Evolutionary conservation across 2,797 vertebrate species (phyloP).

Genomic region (Sebastes cheni): DNA sequence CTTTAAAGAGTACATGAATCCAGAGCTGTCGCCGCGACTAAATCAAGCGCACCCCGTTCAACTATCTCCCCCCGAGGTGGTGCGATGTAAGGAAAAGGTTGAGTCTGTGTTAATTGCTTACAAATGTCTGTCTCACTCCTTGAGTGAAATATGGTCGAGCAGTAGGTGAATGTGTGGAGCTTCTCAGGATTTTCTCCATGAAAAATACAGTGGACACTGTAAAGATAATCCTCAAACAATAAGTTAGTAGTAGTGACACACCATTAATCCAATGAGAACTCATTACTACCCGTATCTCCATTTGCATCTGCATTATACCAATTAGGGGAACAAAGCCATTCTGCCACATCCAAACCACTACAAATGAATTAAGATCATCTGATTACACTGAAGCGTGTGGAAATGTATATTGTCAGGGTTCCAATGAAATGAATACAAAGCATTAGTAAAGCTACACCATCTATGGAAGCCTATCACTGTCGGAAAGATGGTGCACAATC

Average conservation of each 20-base stretch:
- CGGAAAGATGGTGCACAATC: neutral
- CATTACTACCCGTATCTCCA: constrained; percentile 72
- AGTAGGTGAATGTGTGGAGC: neutral
- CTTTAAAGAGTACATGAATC: constrained; percentile 47
- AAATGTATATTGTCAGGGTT: constrained; percentile 51
- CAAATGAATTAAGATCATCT: constrained; percentile 77
- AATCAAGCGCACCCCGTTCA: constrained; percentile 36
- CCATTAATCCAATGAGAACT: constrained; percentile 71
- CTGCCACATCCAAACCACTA: constrained; percentile 61
- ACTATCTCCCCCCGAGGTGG: constrained; percentile 22
- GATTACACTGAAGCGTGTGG: constrained; percentile 67
- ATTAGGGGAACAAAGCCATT: constrained; percentile 74
- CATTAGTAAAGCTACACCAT: neutral
- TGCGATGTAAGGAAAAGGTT: constrained; percentile 63
- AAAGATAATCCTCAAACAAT: constrained; percentile 46
- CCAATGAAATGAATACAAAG: constrained; percentile 17
- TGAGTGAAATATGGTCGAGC: constrained; percentile 33
- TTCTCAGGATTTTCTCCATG: constrained; percentile 11
- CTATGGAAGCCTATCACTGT: neutral
- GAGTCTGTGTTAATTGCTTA: constrained; percentile 61
- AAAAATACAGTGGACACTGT: constrained; percentile 25
- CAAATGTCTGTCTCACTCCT: constrained; percentile 52
- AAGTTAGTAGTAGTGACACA: constrained; percentile 63
- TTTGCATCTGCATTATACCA: constrained; percentile 74
- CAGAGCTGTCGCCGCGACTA: constrained; percentile 37